Evolutionary conservation across 2,113 vertebrate genomes (phyloP).

Genomic region (Pteruthius melanotis): DNA sequence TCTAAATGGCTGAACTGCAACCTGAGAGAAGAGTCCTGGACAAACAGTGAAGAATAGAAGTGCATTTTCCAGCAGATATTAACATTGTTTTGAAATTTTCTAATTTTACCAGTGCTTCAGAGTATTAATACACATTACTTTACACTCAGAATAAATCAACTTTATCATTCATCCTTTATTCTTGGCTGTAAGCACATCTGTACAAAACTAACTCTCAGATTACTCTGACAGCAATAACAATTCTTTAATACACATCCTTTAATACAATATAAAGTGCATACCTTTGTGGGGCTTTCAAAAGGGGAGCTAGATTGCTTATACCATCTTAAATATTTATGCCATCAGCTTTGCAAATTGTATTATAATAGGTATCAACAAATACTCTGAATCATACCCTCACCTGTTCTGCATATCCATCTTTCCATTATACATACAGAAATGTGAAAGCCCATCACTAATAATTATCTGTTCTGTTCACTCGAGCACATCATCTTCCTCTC

Average conservation of each 20-base stretch:
- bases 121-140: neutral
- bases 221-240: neutral
- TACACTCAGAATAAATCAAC: neutral
- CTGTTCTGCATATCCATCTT: neutral
- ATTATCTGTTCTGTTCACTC: neutral
- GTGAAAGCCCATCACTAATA: neutral
- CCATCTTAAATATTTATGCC: neutral
- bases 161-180: neutral
- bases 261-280: neutral
- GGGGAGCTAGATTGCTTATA: neutral
- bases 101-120: neutral
- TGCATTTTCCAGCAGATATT: neutral
- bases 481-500: neutral
- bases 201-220: neutral
- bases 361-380: neutral
- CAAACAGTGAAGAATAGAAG: neutral
- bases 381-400: neutral
- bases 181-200: neutral
- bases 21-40: neutral
- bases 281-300: neutral
- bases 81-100: neutral
- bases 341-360: neutral
- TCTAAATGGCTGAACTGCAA: neutral
- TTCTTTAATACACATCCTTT: neutral
- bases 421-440: neutral